Evolutionary conservation across 2,113 vertebrate genomes (phyloP).

Genomic region (Tetrao urogallus): DNA sequence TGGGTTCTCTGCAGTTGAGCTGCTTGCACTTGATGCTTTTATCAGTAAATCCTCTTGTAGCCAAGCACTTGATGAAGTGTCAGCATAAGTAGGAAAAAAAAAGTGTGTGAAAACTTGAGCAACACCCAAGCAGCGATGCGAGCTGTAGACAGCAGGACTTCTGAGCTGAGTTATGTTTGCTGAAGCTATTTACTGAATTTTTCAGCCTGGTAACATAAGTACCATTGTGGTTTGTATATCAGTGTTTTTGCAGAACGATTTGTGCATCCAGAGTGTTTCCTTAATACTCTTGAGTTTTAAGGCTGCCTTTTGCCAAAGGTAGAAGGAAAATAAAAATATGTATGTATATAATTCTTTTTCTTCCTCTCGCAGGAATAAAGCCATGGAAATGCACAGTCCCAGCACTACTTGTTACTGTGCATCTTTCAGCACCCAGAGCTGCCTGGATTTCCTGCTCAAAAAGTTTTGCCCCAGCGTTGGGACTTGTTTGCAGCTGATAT

Average conservation of each 20-base stretch:
- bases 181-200: neutral
- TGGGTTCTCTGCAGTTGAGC: neutral
- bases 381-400: neutral
- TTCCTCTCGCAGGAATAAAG: neutral
- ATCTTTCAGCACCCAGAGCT: neutral
- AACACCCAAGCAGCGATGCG: neutral
- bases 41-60: neutral
- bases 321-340: neutral
- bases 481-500: conserved; percentile 45
- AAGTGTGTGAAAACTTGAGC: neutral
- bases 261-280: neutral
- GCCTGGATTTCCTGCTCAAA: neutral
- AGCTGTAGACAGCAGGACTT: neutral
- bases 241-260: neutral
- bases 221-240: neutral
- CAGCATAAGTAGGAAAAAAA: neutral
- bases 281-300: neutral
- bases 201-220: neutral
- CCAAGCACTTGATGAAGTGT: neutral
- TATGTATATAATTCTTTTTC: neutral
- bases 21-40: neutral
- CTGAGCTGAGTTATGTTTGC: neutral
- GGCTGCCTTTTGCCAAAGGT: neutral
- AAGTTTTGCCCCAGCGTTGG: neutral
- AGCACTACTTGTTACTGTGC: neutral